Conservation (phyloP, 2,888 invertebrate genomes). For the Idaea biselata region DNA sequence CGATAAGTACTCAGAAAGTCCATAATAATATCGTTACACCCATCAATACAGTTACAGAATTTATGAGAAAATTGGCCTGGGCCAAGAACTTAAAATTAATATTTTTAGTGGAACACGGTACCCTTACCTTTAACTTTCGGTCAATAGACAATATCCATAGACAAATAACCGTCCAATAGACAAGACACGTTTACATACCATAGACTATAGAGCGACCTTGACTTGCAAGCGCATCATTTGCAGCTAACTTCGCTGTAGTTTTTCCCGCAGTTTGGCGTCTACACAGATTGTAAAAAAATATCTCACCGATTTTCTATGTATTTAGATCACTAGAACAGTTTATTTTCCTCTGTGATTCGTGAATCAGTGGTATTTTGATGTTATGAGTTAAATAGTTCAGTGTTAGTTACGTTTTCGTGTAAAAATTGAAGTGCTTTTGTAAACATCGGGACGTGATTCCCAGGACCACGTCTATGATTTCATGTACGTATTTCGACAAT, state of each 20-base stretch:
- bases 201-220: slow-evolving; percentile 59
- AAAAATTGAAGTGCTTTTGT: slow-evolving; percentile 69
- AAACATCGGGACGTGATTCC: slow-evolving; percentile 75
- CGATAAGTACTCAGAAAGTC: too few relatives aligned
- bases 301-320: slow-evolving; percentile 67
- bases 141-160: slow-evolving; percentile 24
- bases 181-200: slow-evolving; percentile 41
- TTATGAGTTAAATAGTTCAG: slow-evolving; percentile 61
- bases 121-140: slow-evolving; percentile 16
- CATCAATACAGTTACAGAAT: not conserved
- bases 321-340: slow-evolving; percentile 59
- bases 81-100: not conserved
- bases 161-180: slow-evolving; percentile 34
- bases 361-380: slow-evolving; percentile 56
- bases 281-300: slow-evolving; percentile 67
- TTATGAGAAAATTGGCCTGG: not conserved
- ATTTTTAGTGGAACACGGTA: not conserved
- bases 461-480: slow-evolving; percentile 80
- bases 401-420: slow-evolving; percentile 57
- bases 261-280: slow-evolving; percentile 80
- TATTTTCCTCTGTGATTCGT: slow-evolving; percentile 47
- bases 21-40: too few relatives aligned
- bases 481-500: slow-evolving; percentile 74
- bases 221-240: slow-evolving; percentile 42
- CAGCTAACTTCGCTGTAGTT: slow-evolving; percentile 75